Percentiles rank a stretch among this genome's conserved stretches.
phyloP scores from a whole-genome alignment of 2,888 invertebrate genomes.

The Hypsopygia costalis region DNA sequence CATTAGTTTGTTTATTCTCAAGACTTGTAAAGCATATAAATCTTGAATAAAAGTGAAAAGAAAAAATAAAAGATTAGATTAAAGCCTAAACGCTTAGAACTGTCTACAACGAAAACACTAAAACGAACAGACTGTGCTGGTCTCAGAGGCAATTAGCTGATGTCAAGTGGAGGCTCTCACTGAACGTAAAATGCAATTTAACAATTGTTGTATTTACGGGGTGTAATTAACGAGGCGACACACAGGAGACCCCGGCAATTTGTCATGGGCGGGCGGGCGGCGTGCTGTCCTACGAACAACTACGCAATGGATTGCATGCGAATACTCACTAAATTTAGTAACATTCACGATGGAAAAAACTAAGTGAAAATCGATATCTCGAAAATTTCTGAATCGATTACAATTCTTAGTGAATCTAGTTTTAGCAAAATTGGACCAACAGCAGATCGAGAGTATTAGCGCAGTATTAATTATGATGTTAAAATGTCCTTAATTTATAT shows the following conservation, averaged over 20 bases:
- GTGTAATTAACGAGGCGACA: constrained; percentile 53
- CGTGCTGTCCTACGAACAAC: constrained; percentile 17
- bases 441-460: too few species aligned
- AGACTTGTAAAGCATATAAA: too few species aligned
- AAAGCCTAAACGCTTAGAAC: not conserved
- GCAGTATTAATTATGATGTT: too few species aligned
- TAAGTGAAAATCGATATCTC: too few species aligned
- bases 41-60: not conserved
- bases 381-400: too few species aligned
- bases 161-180: constrained; percentile 5
- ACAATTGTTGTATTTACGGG: constrained; percentile 49
- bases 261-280: constrained; percentile 43
- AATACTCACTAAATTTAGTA: not conserved
- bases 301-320: constrained; percentile 1
- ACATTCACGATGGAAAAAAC: too few species aligned
- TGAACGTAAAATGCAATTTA: constrained; percentile 36
- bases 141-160: constrained; percentile 4
- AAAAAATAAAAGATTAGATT: too few species aligned
- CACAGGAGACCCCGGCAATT: constrained; percentile 50
- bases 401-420: too few species aligned
- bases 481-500: too few species aligned
- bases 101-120: not conserved
- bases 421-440: too few species aligned
- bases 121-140: not conserved
- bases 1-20: too few species aligned